These are phyloP conservation scores for Stichodactyla helianthus DNA, from an alignment of 64 coral and sea anemone genomes.

Conservation along the genomic window DNA sequence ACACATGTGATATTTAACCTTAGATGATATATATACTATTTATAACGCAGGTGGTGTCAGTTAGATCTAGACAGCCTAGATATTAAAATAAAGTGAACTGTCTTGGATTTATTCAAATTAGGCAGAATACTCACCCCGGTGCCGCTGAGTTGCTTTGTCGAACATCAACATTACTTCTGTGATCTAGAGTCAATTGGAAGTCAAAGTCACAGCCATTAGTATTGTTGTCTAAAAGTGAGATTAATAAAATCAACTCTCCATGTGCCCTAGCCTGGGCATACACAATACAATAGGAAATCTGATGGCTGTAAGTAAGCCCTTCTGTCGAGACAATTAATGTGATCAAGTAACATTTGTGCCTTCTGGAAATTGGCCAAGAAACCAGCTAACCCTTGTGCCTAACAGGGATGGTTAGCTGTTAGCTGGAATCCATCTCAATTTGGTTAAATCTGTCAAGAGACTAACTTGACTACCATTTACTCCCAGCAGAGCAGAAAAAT, in stretches of 20 bases:
- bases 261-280: not conserved
- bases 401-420: not conserved
- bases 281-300: constrained; percentile 5
- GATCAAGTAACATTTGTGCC: not conserved
- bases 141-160: constrained; percentile 75
- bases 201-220: not conserved
- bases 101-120: constrained; percentile 16
- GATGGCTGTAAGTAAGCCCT: not conserved
- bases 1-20: not conserved
- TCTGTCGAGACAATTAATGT: not conserved
- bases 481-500: no score
- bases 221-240: not conserved
- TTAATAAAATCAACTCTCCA: not conserved
- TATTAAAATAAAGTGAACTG: not conserved
- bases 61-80: not conserved
- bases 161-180: constrained; percentile 72
- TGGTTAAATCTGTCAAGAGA: not conserved
- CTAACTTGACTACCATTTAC: no score
- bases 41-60: not conserved
- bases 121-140: constrained; percentile 47
- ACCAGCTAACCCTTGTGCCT: not conserved
- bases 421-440: not conserved
- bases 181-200: constrained; percentile 37
- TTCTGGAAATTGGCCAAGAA: constrained; percentile 11
- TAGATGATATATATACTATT: not conserved